Conservation (phyloP, 2,888 invertebrate species). For the Luperina nickerlii region DNA sequence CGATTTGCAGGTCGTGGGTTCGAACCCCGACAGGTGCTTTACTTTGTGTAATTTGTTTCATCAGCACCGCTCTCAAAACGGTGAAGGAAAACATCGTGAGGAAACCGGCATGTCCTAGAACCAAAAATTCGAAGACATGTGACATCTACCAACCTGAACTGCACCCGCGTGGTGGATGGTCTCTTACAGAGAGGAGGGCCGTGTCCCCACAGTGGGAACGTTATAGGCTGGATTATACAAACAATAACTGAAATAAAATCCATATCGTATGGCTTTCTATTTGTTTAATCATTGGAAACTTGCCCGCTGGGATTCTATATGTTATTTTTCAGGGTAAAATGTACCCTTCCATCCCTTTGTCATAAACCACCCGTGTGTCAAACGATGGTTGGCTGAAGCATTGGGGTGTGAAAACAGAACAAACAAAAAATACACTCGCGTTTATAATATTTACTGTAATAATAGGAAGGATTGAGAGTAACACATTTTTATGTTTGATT, state of each 20-base stretch:
- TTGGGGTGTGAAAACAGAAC: conserved; percentile 4
- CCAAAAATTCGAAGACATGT: too few species aligned
- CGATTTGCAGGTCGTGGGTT: too few species aligned
- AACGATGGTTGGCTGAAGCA: background rate
- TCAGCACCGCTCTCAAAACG: too few species aligned
- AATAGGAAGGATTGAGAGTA: conserved; percentile 5
- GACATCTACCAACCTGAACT: too few species aligned
- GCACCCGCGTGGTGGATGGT: too few species aligned
- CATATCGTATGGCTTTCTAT: background rate
- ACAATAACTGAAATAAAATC: background rate
- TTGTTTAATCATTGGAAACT: conserved; percentile 10
- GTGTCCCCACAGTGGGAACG: too few species aligned
- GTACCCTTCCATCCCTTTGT: conserved; percentile 18
- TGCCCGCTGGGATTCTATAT: background rate
- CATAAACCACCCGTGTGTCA: conserved; percentile 20
- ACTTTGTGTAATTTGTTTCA: too few species aligned
- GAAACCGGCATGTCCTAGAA: too few species aligned
- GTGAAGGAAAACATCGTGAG: too few species aligned
- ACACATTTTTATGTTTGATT: conserved; percentile 1
- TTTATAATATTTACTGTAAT: conserved; percentile 20
- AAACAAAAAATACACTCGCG: conserved; percentile 10
- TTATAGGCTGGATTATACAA: background rate
- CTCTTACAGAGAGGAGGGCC: too few species aligned
- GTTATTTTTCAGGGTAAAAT: background rate
- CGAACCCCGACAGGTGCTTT: too few species aligned